Evolutionary conservation across 2,888 invertebrate genomes (phyloP).

Genomic region (Stenodera caucasica): DNA sequence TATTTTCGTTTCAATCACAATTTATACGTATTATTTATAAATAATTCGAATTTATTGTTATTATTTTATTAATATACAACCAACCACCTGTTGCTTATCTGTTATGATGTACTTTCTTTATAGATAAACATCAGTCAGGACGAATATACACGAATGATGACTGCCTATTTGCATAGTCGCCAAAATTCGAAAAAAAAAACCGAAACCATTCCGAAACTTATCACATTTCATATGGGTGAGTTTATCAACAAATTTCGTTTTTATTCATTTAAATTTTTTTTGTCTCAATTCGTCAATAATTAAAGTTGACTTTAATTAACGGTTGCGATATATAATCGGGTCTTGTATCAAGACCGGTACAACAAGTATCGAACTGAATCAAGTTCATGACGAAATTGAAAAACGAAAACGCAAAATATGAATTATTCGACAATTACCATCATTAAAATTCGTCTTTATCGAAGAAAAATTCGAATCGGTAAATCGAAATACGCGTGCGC

Average conservation of each 20-base stretch:
- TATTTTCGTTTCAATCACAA: constrained; percentile 25
- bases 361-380: constrained; percentile 14
- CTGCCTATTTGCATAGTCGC: constrained; percentile 59
- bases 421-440: too few relatives aligned
- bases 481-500: not conserved
- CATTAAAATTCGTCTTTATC: too few relatives aligned
- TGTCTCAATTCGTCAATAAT: constrained; percentile 20
- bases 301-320: constrained; percentile 13
- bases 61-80: not conserved
- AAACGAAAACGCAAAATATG: too few relatives aligned
- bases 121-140: constrained; percentile 69
- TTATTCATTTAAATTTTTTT: not conserved
- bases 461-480: too few relatives aligned
- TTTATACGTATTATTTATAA: constrained; percentile 9
- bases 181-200: constrained; percentile 44
- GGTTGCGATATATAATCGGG: not conserved
- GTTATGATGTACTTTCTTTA: constrained; percentile 37
- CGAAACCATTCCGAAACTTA: constrained; percentile 45
- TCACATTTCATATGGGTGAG: constrained; percentile 50
- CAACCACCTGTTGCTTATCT: constrained; percentile 38
- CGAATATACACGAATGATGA: constrained; percentile 65
- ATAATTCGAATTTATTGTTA: constrained; percentile 14
- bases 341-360: constrained; percentile 16
- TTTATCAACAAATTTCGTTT: constrained; percentile 18
- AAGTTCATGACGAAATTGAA: constrained; percentile 10